A percentile compares a stretch with the other conserved stretches of the same genome.
Evolutionary conservation across 2,113 vertebrate species (phyloP).

Genomic region (Dolichotis patagonum): DNA sequence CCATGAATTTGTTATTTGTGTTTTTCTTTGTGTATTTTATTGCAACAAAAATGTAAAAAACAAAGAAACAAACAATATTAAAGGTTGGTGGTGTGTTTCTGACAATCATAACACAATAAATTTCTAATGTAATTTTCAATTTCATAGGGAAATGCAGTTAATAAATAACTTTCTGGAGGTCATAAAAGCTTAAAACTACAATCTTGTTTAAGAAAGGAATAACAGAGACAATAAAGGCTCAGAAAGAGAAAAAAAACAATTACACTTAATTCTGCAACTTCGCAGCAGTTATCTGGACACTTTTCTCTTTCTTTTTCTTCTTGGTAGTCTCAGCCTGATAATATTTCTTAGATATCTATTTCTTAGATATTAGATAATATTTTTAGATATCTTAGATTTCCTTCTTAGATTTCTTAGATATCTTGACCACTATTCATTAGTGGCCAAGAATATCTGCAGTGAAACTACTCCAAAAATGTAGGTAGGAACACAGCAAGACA

Average conservation of each 20-base stretch:
- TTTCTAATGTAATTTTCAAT: not conserved
- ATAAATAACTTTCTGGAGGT: not conserved
- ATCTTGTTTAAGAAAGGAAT: not conserved
- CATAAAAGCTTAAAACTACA: not conserved
- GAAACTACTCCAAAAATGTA: conserved; percentile 1
- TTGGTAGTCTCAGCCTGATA: not conserved
- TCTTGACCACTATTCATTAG: not conserved
- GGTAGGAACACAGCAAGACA: not conserved
- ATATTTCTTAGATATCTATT: not conserved
- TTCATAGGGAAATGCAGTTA: not conserved
- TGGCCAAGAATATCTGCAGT: not conserved
- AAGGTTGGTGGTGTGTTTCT: not conserved
- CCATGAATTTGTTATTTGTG: not conserved
- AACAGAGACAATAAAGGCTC: not conserved
- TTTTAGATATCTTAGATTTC: too few species aligned
- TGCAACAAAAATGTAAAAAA: not conserved
- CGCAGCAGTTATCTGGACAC: not conserved
- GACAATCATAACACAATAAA: not conserved
- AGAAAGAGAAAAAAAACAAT: not conserved
- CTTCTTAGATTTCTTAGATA: not conserved
- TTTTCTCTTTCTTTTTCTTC: not conserved
- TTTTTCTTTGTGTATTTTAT: not conserved
- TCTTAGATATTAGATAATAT: too few species aligned
- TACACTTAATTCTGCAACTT: not conserved
- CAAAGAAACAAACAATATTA: not conserved